Conservation (phyloP, 1,140 invertebrate genomes). For the Trissolcus basalis region DNA sequence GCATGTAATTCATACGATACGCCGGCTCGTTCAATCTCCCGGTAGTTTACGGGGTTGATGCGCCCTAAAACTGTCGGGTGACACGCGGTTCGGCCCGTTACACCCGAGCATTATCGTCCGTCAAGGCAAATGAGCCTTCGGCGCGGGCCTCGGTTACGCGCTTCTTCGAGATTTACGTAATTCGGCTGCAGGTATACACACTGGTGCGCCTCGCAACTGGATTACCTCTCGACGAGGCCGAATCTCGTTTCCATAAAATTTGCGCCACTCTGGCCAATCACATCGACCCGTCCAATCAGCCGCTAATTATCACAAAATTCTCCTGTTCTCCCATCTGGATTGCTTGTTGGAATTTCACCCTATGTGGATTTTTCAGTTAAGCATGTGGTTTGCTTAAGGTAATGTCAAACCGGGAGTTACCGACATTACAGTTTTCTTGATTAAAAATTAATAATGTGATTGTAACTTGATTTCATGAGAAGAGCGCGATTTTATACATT, state of each 20-base stretch:
- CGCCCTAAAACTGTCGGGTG: conserved; percentile 61
- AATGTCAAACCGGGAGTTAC: no score
- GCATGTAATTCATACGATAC: conserved; percentile 53
- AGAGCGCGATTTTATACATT: no score
- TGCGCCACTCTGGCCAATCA: not conserved
- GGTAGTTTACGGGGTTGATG: conserved; percentile 54
- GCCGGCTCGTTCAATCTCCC: conserved; percentile 47
- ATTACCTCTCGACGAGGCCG: conserved; percentile 26
- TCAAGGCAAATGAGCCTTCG: conserved; percentile 68
- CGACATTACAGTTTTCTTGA: no score
- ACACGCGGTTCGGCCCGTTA: conserved; percentile 67
- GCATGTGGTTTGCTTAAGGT: no score
- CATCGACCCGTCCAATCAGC: conserved; percentile 6
- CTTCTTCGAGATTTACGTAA: conserved; percentile 55
- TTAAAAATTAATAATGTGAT: no score
- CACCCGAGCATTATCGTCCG: conserved; percentile 68
- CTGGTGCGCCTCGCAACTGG: conserved; percentile 24
- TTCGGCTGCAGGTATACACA: conserved; percentile 44
- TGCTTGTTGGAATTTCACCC: no score
- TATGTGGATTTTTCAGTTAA: no score
- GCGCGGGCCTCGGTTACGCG: conserved; percentile 19
- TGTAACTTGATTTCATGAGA: no score
- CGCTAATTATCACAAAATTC: conserved; percentile 9
- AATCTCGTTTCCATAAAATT: conserved; percentile 24
- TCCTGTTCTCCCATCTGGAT: no score